phyloP scores from a whole-genome alignment of 1,140 invertebrate genomes.

The Leucophenga varia region DNA sequence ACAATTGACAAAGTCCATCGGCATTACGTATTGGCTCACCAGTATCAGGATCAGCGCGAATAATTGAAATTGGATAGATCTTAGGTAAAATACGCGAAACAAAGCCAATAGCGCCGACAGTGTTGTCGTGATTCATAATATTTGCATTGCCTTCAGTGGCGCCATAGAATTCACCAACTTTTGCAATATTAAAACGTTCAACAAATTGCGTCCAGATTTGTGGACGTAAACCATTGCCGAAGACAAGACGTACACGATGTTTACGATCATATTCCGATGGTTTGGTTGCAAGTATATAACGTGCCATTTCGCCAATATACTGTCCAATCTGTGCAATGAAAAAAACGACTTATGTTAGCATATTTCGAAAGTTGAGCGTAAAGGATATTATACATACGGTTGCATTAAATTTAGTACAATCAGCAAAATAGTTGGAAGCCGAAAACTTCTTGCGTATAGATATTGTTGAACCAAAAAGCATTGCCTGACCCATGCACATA shows the following conservation, averaged over 20 bases:
- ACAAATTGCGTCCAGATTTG: constrained; percentile 94
- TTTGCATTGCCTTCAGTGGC: constrained; percentile 97
- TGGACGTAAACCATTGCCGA: constrained; percentile 92
- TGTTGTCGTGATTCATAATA: constrained; percentile 90
- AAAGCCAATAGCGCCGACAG: constrained; percentile 92
- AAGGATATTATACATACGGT: constrained; percentile 70
- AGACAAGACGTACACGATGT: constrained; percentile 84
- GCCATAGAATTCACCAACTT: constrained; percentile 93
- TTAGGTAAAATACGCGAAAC: constrained; percentile 81
- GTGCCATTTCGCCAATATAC: constrained; percentile 98
- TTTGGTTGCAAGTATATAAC: constrained; percentile 91
- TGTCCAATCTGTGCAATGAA: constrained; percentile 60
- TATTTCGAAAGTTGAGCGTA: neutral
- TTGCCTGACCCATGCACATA: constrained; percentile 77
- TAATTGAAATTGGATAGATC: constrained; percentile 86
- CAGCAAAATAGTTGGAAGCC: constrained; percentile 89
- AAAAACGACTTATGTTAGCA: constrained; percentile 77
- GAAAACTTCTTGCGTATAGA: constrained; percentile 93
- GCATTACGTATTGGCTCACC: constrained; percentile 79
- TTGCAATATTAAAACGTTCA: constrained; percentile 80
- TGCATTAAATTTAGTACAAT: constrained; percentile 91
- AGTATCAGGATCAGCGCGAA: constrained; percentile 80
- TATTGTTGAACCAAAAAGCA: constrained; percentile 80
- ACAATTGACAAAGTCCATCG: constrained; percentile 77
- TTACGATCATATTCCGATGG: constrained; percentile 73